Evolutionary conservation across 2,113 vertebrate genomes (phyloP), one percentile per base, ranked within the genome.

Genomic region (Stigmatopora nigra): DNA sequence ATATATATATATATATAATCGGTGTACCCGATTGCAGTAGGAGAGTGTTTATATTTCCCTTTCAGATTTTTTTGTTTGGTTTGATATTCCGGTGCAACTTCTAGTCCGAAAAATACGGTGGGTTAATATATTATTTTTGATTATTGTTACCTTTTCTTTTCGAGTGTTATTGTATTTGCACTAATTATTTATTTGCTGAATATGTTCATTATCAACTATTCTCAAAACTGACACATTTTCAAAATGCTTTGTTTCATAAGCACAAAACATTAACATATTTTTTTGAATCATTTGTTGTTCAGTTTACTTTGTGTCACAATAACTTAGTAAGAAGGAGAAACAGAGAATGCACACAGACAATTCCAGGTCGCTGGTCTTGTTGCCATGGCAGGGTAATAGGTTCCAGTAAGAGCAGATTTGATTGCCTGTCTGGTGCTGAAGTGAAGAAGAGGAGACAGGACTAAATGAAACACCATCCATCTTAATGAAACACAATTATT

Each of bases 401-500:
- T 44, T 93, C 92, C 86, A 90, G 91, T 69, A 86, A 91, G 89
- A 79, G 91, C 90, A 93, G 94, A 93, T 94, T 95, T 92, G 95
- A 97, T 95, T 97, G 95, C 92, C 91, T 93, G 91, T 91, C 85
- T 63, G 69, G 89, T 91, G 90, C 92, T 96, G 91, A 96, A 93
- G 92, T 95, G 92, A 95, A 94, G 93, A 92, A 89, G 90, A 92
- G 91, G 93, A 95, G 95, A 97, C 92, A 93, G 94, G 70, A 92
- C 92, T 93, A 95, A 98, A 98, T 98, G 94, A 97, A 97, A 97
- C 92, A 93, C 92, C 95, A 98, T 99, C 95, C 94, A 98, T 99
- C 97, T 98, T 98, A 96, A 98, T 98, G 97, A 98, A 98, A 98
- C 95, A 95, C 95, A 98, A 98, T 99, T 98, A 98, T 96, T 97